These are phyloP conservation scores for Ceuthmochares aereus DNA, from an alignment of 2,113 vertebrate species.

Conservation along the genomic window DNA sequence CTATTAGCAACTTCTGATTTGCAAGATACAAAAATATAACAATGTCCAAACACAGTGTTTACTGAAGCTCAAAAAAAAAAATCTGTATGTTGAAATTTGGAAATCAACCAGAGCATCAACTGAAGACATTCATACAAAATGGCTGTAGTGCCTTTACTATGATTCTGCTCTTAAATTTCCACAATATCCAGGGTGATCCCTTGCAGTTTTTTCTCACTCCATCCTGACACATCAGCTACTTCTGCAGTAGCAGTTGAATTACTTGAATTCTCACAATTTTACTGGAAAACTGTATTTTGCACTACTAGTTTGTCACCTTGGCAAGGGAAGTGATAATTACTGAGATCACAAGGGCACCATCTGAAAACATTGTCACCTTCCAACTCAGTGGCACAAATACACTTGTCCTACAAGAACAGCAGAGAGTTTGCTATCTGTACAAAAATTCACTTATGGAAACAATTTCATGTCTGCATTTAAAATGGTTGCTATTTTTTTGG, in stretches of 20 bases:
- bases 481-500: background rate
- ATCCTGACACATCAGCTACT: background rate
- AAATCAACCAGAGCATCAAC: background rate
- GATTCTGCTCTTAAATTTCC: background rate
- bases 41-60: background rate
- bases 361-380: conserved; percentile 25
- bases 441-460: background rate
- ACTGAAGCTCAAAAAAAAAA: background rate
- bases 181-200: background rate
- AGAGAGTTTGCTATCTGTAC: background rate
- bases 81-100: background rate
- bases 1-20: background rate
- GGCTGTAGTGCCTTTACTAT: background rate
- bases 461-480: background rate
- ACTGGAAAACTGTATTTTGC: background rate
- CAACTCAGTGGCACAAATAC: background rate
- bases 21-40: background rate
- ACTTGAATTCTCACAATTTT: background rate
- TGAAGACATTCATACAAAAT: background rate
- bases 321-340: conserved; percentile 44
- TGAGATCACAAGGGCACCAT: background rate
- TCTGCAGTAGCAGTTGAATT: background rate
- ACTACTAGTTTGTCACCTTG: background rate
- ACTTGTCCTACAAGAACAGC: background rate
- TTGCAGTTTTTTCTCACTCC: background rate